These are phyloP conservation scores for Bombus polaris DNA, from an alignment of 1,140 invertebrate species.

Conservation along the genomic window DNA sequence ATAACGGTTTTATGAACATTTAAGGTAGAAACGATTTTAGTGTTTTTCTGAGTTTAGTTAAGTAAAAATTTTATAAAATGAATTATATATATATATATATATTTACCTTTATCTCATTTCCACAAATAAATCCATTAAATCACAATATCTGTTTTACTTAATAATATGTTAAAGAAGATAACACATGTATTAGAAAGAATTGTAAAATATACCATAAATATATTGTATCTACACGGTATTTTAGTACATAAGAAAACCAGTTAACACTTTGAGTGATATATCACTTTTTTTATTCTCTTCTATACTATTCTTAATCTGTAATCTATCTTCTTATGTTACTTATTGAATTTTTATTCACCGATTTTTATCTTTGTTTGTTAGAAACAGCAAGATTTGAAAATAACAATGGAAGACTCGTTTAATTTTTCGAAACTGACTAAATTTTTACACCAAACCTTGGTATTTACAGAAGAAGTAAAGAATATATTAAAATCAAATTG, in stretches of 20 bases:
- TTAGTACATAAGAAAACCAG: slow-evolving; percentile 24
- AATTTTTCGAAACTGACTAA: slow-evolving; percentile 67
- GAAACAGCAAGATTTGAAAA: slow-evolving; percentile 25
- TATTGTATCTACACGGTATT: slow-evolving; percentile 5
- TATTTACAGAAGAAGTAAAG: slow-evolving; percentile 71
- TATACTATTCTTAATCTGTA: neutral
- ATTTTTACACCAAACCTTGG: slow-evolving; percentile 67
- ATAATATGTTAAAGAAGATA: neutral
- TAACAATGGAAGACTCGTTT: slow-evolving; percentile 32
- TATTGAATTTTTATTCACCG: slow-evolving; percentile 19
- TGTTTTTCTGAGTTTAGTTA: slow-evolving; percentile 66
- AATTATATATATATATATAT: slow-evolving; percentile 73
- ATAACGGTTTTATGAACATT: slow-evolving; percentile 72
- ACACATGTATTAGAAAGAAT: slow-evolving; percentile 17
- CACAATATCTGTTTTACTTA: neutral
- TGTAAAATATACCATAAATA: slow-evolving; percentile 35
- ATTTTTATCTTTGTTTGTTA: slow-evolving; percentile 47
- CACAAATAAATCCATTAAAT: slow-evolving; percentile 16
- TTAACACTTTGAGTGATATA: slow-evolving; percentile 69
- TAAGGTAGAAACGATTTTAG: slow-evolving; percentile 67
- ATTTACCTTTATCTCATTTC: slow-evolving; percentile 54
- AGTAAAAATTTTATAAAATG: slow-evolving; percentile 67
- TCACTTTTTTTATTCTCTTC: neutral
- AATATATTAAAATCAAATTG: slow-evolving; percentile 71
- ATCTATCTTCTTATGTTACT: neutral